Evolutionary conservation across 2,888 invertebrate genomes (phyloP).

Genomic region (Magallana nippona): DNA sequence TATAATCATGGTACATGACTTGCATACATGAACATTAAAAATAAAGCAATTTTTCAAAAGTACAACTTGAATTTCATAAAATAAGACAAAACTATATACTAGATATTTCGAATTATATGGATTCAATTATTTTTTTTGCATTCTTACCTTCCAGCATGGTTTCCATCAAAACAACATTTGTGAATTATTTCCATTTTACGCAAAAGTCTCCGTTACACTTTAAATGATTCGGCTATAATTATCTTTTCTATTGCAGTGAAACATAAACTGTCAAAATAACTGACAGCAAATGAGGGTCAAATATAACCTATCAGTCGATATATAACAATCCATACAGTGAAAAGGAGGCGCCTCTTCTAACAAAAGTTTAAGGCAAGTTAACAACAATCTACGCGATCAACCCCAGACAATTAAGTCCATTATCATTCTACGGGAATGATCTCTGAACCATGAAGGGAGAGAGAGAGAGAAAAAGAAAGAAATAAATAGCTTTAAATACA

Average conservation of each 20-base stretch:
- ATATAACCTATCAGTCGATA: background rate
- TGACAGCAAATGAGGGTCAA: background rate
- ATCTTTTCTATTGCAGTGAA: background rate
- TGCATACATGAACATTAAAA: no score
- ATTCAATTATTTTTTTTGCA: no score
- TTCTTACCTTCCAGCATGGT: no score
- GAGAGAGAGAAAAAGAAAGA: background rate
- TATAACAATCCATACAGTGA: background rate
- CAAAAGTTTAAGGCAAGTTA: background rate
- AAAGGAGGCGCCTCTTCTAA: background rate
- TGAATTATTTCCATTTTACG: no score
- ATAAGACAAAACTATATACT: no score
- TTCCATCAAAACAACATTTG: no score
- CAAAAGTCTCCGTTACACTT: no score
- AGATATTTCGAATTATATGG: no score
- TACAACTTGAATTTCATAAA: no score
- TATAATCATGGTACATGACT: no score
- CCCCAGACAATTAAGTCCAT: constrained; percentile 19
- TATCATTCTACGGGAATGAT: constrained; percentile 7
- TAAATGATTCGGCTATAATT: no score
- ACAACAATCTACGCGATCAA: background rate
- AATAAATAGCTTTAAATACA: constrained; percentile 3
- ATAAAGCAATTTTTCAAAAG: no score
- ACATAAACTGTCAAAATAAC: constrained; percentile 7
- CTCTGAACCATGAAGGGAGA: constrained; percentile 14